Conservation (phyloP, 2,797 vertebrate species). For the Nasua narica region DNA sequence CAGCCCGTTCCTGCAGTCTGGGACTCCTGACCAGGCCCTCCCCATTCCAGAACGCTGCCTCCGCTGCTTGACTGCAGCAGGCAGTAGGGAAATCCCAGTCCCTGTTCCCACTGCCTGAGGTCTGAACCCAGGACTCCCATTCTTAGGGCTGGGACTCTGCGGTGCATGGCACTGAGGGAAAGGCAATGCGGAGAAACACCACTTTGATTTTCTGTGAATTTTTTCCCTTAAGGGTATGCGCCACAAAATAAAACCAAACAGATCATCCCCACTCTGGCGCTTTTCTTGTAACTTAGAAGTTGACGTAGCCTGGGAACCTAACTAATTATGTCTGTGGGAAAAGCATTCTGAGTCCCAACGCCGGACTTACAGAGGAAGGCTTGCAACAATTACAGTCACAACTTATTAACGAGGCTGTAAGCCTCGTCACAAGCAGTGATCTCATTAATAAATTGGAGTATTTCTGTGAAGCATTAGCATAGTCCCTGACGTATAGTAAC, state of each 20-base stretch:
- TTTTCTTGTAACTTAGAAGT: not conserved
- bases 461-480: not conserved
- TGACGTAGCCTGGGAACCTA: not conserved
- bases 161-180: not conserved
- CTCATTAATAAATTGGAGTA: conserved; percentile 27
- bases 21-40: not conserved
- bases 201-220: not conserved
- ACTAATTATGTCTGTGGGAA: not conserved
- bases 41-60: not conserved
- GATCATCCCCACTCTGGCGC: not conserved
- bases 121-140: not conserved
- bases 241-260: not conserved
- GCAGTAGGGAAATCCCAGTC: not conserved
- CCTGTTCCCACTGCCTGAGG: not conserved
- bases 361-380: not conserved
- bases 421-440: too few relatives aligned
- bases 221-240: not conserved
- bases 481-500: not conserved
- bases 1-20: not conserved
- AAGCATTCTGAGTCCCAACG: not conserved
- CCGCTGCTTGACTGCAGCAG: not conserved
- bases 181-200: not conserved
- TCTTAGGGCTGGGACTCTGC: not conserved
- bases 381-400: not conserved
- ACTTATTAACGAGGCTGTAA: conserved; percentile 20